Evolutionary conservation across 2,797 vertebrate species (phyloP), one percentile per base, ranked within the genome.

Genomic region (Australoheros facetus): DNA sequence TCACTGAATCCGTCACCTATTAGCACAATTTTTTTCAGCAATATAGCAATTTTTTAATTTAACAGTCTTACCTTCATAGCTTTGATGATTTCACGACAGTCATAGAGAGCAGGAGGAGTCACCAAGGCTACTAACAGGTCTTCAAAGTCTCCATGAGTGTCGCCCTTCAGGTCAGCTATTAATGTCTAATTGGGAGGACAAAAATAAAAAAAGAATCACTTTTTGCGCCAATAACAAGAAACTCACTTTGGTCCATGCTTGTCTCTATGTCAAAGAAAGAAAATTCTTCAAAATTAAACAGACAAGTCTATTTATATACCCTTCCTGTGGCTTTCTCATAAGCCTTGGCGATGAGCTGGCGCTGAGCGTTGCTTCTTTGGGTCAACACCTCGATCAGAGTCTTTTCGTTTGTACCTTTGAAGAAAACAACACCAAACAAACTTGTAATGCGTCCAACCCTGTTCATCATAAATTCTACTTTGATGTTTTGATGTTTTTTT

Each of bases 121-220:
- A 96, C 89, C 13, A 98, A 93, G 51, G 95, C 96, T 6, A 97
- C 94, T 60, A 98, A 88, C 81, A 96, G 11, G 16, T 94, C 89
- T 88, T 97, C 94, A 75, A 98, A 96, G 79, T 97, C 90, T 64
- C 97, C 97, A 0, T 93, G 95, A 28, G 97, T 97, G 80, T 98
- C 97, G 0, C 96, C 95, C 87, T 97, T 89, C 89, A 98, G 88
- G 79, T 97, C 97, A 79, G 92, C 95, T 45, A 82, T 76, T 30
- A 96, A 87, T 62, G 71, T 84, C 96, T 96, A 57, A 79, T 2
- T n/a, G 23, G 12, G 19, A 77, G 14, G 7, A 53, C 16, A 12
- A 13, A 7, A 37, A 73, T 64, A 14, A 23, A 45, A 55, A 42
- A 12, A 42, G 13, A 69, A 51, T 69, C 30, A 37, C 8, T 56